A percentile compares a stretch with the other conserved stretches of the same genome.
These are phyloP conservation scores for Ephestia elutella DNA, from an alignment of 1,140 invertebrate species.

Conservation along the genomic window DNA sequence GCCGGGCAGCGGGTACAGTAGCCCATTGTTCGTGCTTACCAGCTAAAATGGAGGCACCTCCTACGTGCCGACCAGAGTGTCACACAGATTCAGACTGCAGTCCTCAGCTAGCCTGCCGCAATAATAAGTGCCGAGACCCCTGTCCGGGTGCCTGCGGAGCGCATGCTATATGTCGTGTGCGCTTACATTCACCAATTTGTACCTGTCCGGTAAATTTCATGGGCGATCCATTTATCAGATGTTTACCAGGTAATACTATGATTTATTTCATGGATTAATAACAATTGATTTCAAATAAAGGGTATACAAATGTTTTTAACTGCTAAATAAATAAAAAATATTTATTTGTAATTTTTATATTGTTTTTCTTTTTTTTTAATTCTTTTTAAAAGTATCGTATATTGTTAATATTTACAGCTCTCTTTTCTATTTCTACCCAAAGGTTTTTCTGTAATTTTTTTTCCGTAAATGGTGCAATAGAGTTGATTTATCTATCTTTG, in stretches of 20 bases:
- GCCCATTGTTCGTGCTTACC: slow-evolving; percentile 81
- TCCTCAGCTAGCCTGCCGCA: slow-evolving; percentile 78
- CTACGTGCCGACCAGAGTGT: slow-evolving; percentile 82
- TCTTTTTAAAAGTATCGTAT: no score
- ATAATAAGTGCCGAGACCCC: slow-evolving; percentile 83
- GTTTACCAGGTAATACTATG: slow-evolving; percentile 76
- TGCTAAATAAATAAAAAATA: slow-evolving; percentile 64
- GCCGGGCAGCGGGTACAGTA: slow-evolving; percentile 77
- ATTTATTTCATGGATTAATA: slow-evolving; percentile 9
- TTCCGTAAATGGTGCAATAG: no score
- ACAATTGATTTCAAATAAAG: neutral
- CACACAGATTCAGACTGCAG: slow-evolving; percentile 80
- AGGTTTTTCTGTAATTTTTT: no score
- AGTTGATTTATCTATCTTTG: no score
- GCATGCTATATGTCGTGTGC: slow-evolving; percentile 80
- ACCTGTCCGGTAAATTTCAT: slow-evolving; percentile 78
- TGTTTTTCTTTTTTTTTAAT: no score
- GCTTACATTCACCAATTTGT: slow-evolving; percentile 83
- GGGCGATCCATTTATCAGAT: slow-evolving; percentile 81
- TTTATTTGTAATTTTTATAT: no score
- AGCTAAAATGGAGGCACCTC: slow-evolving; percentile 78
- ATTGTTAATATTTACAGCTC: no score
- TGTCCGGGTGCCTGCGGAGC: slow-evolving; percentile 84
- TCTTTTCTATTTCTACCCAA: no score
- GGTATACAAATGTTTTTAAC: slow-evolving; percentile 63